Base-by-base conservation (phyloP, 2,888 invertebrate genomes). In the Pyrocoelia pectoralis region DNA sequence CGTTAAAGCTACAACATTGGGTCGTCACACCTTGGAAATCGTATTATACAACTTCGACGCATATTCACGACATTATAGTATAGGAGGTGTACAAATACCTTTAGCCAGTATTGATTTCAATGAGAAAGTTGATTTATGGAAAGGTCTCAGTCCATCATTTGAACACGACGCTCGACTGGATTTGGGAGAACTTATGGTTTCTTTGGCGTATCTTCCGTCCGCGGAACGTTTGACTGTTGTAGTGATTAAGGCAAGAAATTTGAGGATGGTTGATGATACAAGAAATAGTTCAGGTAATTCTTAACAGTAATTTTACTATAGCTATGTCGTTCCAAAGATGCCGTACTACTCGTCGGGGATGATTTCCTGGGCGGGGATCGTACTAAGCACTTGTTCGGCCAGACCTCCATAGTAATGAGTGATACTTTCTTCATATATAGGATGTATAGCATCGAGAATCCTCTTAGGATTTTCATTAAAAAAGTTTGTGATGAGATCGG, bases 381-480 rank as follows among this genome's bases (percentile, higher is more conserved):
- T 82, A 3, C 83, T 83, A 10, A 89, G 79, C 43, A 88, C 82
- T 78, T 88, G 87, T 71, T 88, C 85, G 49, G 84, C 78, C 70
- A 87, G 83, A 1, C 86, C 84, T 72, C 85, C 85, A 67, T 86
- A 83, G 43, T 90, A 84, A 5, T 87, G 86, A 0, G 85, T 85
- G 0, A 85, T 82, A 0, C 88, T 88, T 69, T 90, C 90, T 57
- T 90, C 88, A 48, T 89, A 86, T 41, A 91, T 86, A 0, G 91
- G 90, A 74, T 84, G 88, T 41, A 90, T 81, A 50, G 90, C 87
- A 67, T 90, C 89, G 77, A 90, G 79, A 1, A 90, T 86, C 6
- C 87, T 80, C 51, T 85, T 82, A 0, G 89, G 87, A 73, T 89
- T 89, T 65, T 87, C 84, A 73, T 90, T 89, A 84, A 89, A 89